Base-by-base conservation (phyloP, 1,140 invertebrate genomes). In the Neodiprion lecontei region DNA sequence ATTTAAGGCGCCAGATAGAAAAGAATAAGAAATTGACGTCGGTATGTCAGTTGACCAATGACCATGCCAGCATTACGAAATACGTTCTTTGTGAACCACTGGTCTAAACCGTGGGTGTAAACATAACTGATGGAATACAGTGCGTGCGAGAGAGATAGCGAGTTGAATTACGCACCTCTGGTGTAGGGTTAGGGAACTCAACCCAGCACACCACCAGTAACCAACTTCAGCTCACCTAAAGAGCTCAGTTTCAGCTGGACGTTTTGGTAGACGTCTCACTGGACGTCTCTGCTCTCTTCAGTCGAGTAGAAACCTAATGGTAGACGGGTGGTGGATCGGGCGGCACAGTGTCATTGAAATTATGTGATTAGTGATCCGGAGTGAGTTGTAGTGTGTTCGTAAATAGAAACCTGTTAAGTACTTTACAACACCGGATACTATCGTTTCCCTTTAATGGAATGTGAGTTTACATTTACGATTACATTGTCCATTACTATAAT, bases 381-480 rank as follows among this genome's bases (percentile, higher is more conserved):
- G 53, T 61, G 53, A 61, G 53, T 17, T 17, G 53, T 61, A 61
- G 53, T 61, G 53, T 61, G 28, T 61, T 61, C n/a, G 9, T 61
- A 61, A 61, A 61, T 61, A 61, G n/a, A 61, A 61, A 61, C 7
- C 53, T 61, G 53, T 61, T 17, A 61, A 61, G 53, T 17, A 61
- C 53, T 40, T 40, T 40, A 40, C 53, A 40, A 17, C 53, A 61
- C 5, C n/a, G 53, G 53, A 61, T 61, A 61, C 53, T 61, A 9
- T 61, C 53, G 53, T 61, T 61, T 61, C 53, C n/a, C 53, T 61
- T 17, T 61, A 14, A 61, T 61, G 53, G 53, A 61, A 61, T 61
- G 53, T 61, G 53, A 61, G 53, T 61, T 61, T 61, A 40, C 28
- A 40, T 40, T 40, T 40, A 40, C 28, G 28, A 40, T 40, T 40